Conservation (phyloP, 2,888 invertebrate species). For the Pristionchus arcanus region DNA sequence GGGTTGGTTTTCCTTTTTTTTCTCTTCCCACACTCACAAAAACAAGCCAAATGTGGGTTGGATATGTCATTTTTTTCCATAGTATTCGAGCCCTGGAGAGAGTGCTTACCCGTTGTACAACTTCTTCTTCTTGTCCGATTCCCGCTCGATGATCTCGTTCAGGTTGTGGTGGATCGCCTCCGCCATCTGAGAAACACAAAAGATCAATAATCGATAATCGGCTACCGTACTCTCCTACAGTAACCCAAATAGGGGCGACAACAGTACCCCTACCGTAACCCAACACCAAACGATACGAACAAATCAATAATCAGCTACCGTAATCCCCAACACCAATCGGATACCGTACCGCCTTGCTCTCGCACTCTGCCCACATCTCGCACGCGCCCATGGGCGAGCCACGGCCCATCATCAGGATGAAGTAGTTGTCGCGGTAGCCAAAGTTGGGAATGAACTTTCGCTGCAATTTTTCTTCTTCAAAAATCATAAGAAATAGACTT, state of each 20-base stretch:
- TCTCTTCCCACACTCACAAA: too few relatives aligned
- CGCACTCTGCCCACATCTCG: constrained; percentile 62
- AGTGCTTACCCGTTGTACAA: constrained; percentile 53
- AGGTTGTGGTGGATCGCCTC: constrained; percentile 56
- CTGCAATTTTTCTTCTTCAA: constrained; percentile 57
- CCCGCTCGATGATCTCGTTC: constrained; percentile 63
- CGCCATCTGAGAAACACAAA: constrained; percentile 56
- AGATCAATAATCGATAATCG: too few relatives aligned
- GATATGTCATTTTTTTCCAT: too few relatives aligned
- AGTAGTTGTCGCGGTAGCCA: constrained; percentile 69
- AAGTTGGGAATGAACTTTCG: constrained; percentile 67
- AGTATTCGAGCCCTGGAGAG: too few relatives aligned
- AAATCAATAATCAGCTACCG: constrained; percentile 48
- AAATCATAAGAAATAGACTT: too few relatives aligned
- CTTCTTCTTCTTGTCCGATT: constrained; percentile 60
- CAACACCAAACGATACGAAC: too few relatives aligned
- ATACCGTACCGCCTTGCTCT: constrained; percentile 53
- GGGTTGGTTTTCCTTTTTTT: too few relatives aligned
- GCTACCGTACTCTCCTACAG: too few relatives aligned
- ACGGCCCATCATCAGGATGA: constrained; percentile 71
- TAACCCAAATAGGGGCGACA: too few relatives aligned
- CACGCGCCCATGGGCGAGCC: constrained; percentile 66
- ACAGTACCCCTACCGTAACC: too few relatives aligned
- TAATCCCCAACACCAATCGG: constrained; percentile 48
- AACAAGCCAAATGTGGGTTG: too few relatives aligned